These are phyloP conservation scores for Contarinia nasturtii DNA, from an alignment of 1,140 invertebrate genomes.

Conservation along the genomic window DNA sequence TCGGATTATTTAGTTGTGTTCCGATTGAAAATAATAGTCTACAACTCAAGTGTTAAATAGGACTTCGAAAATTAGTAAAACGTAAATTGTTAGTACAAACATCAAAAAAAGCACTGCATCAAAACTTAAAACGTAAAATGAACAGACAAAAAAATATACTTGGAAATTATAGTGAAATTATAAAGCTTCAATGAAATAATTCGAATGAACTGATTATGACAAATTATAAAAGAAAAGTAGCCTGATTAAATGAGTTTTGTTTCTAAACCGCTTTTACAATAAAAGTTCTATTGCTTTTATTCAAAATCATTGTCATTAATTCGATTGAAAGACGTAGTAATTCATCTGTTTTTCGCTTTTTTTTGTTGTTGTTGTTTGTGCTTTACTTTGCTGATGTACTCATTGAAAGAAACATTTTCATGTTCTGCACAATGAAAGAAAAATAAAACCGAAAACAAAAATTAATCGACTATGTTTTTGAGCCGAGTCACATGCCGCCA, in stretches of 20 bases:
- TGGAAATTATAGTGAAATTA: too few relatives aligned
- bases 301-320: constrained; percentile 17
- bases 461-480: constrained; percentile 1
- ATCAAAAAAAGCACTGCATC: too few relatives aligned
- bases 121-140: too few relatives aligned
- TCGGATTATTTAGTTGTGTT: too few relatives aligned
- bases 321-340: constrained; percentile 6
- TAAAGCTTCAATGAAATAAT: too few relatives aligned
- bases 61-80: neutral
- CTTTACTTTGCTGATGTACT: too few relatives aligned
- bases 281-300: constrained; percentile 1
- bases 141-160: too few relatives aligned
- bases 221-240: constrained; percentile 4
- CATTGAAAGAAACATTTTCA: too few relatives aligned
- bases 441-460: neutral
- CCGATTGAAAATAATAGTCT: constrained; percentile 6
- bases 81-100: constrained; percentile 3
- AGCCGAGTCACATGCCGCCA: constrained; percentile 24
- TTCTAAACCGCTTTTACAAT: constrained; percentile 4
- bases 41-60: constrained; percentile 8
- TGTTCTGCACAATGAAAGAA: too few relatives aligned
- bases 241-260: too few relatives aligned
- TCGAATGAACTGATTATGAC: too few relatives aligned
- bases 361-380: too few relatives aligned
- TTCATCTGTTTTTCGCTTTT: neutral